A percentile compares a stretch with the other conserved stretches of the same genome.
Evolutionary conservation across 2,888 invertebrate genomes (phyloP).

Genomic region (Lepidocyrtoides sp.): DNA sequence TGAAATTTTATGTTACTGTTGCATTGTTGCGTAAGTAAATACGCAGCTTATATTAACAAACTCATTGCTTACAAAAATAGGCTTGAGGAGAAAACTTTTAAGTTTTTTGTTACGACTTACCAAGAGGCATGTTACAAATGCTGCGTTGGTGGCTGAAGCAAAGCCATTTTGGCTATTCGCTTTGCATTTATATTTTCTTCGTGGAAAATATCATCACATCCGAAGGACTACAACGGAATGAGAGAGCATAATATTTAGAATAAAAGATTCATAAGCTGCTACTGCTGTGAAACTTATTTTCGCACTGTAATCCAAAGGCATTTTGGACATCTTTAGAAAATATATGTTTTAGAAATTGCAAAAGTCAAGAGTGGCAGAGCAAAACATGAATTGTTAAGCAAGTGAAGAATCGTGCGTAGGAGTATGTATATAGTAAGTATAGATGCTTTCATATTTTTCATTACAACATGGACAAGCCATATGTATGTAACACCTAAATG

Average conservation of each 20-base stretch:
- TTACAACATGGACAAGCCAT: neutral
- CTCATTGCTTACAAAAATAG: too few relatives aligned
- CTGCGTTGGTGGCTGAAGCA: too few relatives aligned
- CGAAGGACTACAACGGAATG: neutral
- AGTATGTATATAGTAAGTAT: too few relatives aligned
- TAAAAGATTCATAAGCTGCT: conserved; percentile 33
- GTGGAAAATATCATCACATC: conserved; percentile 12
- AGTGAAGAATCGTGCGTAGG: too few relatives aligned
- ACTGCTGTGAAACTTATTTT: neutral
- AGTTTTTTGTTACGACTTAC: too few relatives aligned
- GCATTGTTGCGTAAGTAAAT: neutral
- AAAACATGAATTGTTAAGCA: neutral
- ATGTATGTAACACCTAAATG: neutral
- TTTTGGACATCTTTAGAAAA: neutral
- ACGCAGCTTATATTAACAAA: too few relatives aligned
- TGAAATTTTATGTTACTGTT: neutral
- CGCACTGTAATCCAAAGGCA: neutral
- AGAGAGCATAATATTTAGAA: neutral
- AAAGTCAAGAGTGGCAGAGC: conserved; percentile 9
- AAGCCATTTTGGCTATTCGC: neutral
- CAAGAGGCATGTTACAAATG: too few relatives aligned
- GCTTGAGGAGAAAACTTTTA: too few relatives aligned
- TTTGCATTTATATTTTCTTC: neutral
- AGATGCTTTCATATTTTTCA: too few relatives aligned
- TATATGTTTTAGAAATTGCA: conserved; percentile 15